These are phyloP conservation scores for Drosophila austrosaltans DNA, from an alignment of 2,888 invertebrate species.

Conservation along the genomic window DNA sequence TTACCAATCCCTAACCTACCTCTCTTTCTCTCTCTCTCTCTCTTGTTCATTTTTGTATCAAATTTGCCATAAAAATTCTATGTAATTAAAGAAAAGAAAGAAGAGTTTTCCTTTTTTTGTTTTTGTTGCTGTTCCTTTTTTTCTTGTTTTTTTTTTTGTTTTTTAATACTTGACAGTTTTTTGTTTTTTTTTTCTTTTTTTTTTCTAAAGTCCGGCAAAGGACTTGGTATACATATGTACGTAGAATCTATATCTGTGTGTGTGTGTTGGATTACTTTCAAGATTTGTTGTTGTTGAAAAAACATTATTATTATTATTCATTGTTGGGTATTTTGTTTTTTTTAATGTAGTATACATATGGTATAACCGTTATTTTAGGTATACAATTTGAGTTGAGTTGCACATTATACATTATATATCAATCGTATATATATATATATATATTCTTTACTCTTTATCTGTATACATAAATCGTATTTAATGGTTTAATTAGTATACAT, in stretches of 20 bases:
- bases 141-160: no score
- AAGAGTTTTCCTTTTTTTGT: background rate
- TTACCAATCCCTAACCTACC: slow-evolving; percentile 2
- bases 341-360: slow-evolving; percentile 62
- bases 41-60: background rate
- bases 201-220: slow-evolving; percentile 3
- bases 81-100: slow-evolving; percentile 1
- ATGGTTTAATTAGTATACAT: slow-evolving; percentile 48
- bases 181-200: slow-evolving; percentile 23
- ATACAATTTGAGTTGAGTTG: slow-evolving; percentile 51
- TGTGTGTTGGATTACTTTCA: slow-evolving; percentile 15
- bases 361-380: slow-evolving; percentile 53
- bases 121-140: background rate
- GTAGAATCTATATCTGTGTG: slow-evolving; percentile 13
- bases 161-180: slow-evolving; percentile 19
- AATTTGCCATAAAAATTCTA: slow-evolving; percentile 1
- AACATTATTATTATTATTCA: background rate
- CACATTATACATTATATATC: slow-evolving; percentile 20
- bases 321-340: slow-evolving; percentile 26
- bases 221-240: slow-evolving; percentile 17
- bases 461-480: slow-evolving; percentile 47
- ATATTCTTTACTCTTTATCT: slow-evolving; percentile 3
- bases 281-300: slow-evolving; percentile 38
- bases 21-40: background rate
- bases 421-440: slow-evolving; percentile 32